Conservation (phyloP, 2,888 invertebrate genomes). For the Trachelus tabidus region DNA sequence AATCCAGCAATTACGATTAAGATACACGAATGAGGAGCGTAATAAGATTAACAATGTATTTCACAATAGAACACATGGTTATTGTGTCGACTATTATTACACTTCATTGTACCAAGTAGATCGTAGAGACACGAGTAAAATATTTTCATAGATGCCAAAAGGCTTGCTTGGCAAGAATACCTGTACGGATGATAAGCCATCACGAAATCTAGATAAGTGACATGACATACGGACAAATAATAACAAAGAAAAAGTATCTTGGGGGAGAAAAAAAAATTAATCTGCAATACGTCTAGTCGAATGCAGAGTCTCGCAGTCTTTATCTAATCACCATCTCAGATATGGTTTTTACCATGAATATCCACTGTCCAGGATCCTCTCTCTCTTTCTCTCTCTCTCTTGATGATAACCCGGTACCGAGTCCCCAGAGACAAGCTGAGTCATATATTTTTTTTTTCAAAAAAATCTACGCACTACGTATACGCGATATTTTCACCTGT, state of each 20-base stretch:
- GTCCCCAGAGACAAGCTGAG: neutral
- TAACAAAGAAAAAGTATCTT: neutral
- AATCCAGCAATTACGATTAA: neutral
- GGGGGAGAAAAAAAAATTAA: neutral
- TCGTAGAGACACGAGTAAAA: neutral
- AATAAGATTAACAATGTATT: neutral
- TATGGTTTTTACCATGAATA: neutral
- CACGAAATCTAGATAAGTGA: neutral
- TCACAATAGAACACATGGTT: neutral
- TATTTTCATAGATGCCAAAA: neutral
- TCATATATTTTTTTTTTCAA: neutral
- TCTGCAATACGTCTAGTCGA: neutral
- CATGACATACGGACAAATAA: neutral
- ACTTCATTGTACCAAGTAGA: neutral
- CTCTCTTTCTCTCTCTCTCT: neutral
- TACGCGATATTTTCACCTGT: neutral
- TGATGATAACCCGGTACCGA: neutral
- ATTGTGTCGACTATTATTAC: neutral
- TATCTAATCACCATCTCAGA: neutral
- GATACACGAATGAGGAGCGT: neutral
- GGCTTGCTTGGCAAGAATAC: neutral
- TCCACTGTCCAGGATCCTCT: neutral
- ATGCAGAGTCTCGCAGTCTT: neutral
- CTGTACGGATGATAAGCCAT: neutral
- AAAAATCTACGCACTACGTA: neutral